These are phyloP conservation scores for Gallinago paraguaiae DNA, from an alignment of 2,113 vertebrate genomes.

Conservation along the genomic window DNA sequence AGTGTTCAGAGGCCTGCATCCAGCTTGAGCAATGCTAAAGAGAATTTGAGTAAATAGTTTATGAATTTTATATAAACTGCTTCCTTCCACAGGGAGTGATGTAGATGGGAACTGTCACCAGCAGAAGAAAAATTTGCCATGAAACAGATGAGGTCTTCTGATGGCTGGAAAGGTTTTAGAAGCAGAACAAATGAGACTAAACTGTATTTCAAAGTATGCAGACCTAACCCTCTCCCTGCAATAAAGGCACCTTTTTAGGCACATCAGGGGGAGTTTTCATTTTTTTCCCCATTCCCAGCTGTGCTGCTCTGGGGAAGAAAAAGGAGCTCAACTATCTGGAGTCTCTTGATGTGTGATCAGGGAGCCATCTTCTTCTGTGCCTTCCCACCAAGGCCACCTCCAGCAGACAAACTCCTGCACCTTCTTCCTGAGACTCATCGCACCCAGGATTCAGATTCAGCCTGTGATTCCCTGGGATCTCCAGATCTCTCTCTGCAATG, in stretches of 20 bases:
- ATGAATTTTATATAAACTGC: slow-evolving; percentile 36
- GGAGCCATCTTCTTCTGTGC: fast-evolving
- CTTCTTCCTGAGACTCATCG: background rate
- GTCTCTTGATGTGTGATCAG: background rate
- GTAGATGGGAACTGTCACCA: background rate
- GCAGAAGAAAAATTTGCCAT: background rate
- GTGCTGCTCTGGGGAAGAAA: background rate
- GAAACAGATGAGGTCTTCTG: background rate
- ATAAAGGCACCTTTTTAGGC: background rate
- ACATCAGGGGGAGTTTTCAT: background rate
- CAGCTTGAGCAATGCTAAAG: background rate
- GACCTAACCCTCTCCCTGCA: background rate
- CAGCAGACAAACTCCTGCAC: background rate
- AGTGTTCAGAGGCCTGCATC: background rate
- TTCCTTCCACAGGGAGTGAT: background rate
- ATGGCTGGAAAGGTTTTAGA: background rate
- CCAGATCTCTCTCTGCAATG: background rate
- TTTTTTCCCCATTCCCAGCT: background rate
- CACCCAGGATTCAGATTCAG: background rate
- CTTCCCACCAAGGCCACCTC: background rate
- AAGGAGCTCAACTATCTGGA: background rate
- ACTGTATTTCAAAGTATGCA: background rate
- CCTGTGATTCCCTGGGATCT: background rate
- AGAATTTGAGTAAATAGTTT: background rate
- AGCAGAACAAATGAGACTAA: background rate